These are phyloP conservation scores for Solen grandis DNA, from an alignment of 1,140 invertebrate genomes.

Conservation along the genomic window DNA sequence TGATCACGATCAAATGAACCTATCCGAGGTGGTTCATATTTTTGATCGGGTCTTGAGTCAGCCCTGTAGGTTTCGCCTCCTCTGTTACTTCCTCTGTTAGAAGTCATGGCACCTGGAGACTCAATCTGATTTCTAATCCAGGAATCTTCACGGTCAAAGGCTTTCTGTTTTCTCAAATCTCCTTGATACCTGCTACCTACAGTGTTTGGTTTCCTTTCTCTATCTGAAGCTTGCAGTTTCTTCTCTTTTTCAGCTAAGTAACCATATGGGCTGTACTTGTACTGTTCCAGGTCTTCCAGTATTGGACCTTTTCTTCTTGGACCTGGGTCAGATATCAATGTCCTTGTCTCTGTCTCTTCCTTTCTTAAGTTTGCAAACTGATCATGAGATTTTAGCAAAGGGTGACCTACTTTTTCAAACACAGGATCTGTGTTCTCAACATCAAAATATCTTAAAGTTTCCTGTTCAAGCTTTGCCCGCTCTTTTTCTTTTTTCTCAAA, in stretches of 20 bases:
- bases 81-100: not conserved
- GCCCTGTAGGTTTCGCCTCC: not conserved
- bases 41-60: too few species aligned
- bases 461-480: conserved; percentile 9
- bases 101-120: conserved; percentile 25
- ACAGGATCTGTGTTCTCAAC: too few species aligned
- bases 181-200: not conserved
- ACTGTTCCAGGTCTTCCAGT: not conserved
- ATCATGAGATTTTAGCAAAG: not conserved
- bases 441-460: conserved; percentile 40
- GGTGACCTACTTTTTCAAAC: too few species aligned
- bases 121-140: conserved; percentile 45
- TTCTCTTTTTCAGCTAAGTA: conserved; percentile 38
- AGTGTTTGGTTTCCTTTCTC: not conserved
- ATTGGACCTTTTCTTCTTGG: not conserved
- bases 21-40: too few species aligned
- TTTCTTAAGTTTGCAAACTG: not conserved
- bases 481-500: conserved; percentile 29
- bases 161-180: not conserved
- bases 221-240: not conserved
- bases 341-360: conserved; percentile 9
- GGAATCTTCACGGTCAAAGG: conserved; percentile 45
- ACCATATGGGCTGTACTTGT: conserved; percentile 5
- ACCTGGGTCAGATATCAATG: conserved; percentile 35
- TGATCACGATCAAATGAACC: too few species aligned